Base-by-base conservation (phyloP, 2,888 invertebrate genomes). In the Tenodera sinensis region DNA sequence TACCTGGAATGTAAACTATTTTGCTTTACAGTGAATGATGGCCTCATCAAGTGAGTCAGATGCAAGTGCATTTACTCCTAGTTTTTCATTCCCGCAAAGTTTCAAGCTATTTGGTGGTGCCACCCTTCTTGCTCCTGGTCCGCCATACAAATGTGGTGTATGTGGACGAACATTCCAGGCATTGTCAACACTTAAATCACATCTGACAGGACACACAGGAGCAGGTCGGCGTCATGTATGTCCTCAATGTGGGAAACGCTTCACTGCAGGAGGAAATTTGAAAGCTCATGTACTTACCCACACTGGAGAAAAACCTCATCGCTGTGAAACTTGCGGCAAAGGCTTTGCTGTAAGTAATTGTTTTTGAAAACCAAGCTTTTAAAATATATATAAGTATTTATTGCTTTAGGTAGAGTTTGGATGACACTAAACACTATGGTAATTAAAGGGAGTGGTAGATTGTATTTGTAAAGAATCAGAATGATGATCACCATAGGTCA, bases 291-390 rank as follows among this genome's bases (percentile, higher is more conserved):
- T 20, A 25, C 30, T 86, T 14, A 81, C 81, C 28, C 86, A 86
- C 30, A 86, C 86, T 71, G 86, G 86, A 27, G 86, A 86, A 81
- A 86, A 86, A 25, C 86, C 86, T 1, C 86, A 86, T 30, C 54
- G 81, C 15, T 86, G 86, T 71, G 28, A 28, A 7, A 25, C 30
- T 20, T 86, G 86, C 28, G 47, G 81, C 6, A 86, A 86, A 86
- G 28, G 86, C 1, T 86, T 86, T 30, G 47, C 86, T 15, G 54
- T 71, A 20, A 71, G 54, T 71, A 71, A 42, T 25, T 71, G 54
- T 71, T 71, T 2, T 71, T 71, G 54, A 71, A 25, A 71, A 20
- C 0, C 54, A 71, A 25, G 6, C 20, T 71, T 71, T 71, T 71
- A 2, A 71, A 20, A 71, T 71, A 8, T 3, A 71, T 71, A 25